Base-by-base conservation (phyloP, 2,797 vertebrate species). In the Adrianichthys oophorus region DNA sequence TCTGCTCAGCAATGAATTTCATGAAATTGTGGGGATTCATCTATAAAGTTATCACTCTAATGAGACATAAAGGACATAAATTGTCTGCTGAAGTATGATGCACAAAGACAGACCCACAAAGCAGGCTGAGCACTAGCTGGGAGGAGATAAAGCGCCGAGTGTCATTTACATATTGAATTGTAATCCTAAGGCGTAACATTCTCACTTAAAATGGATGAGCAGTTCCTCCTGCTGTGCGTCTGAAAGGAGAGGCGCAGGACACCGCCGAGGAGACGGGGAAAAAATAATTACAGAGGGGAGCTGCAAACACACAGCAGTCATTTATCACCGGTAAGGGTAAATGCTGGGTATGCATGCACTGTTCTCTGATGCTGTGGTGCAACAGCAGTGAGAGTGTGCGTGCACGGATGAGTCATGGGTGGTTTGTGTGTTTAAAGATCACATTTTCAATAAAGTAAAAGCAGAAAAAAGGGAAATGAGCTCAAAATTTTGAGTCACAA, bases 121-220 rank as follows among this genome's bases (percentile, higher is more conserved):
- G 89, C 75, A 76, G 77, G 74, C 51, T 57, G 83, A 87, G 78
- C 81, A 78, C 68, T 81, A 70, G 72, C 81, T 79, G 79, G 68
- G 64, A 61, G 74, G 66, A 58, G 83, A 79, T 79, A 78, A 80
- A 78, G 77, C 75, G 90, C 85, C 84, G 83, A 83, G 78, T 83
- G 89, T 86, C 85, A 86, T 89, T 90, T 91, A 92, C 89, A 89
- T 88, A 85, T 88, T 86, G 80, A 67, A 67, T 68, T 69, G 77
- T 88, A 88, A 91, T 91, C 88, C 89, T 80, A 68, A 66, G 79
- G 83, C 78, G 89, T 90, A 79, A 76, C 81, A 87, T 89, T 91
- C 85, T 87, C 72, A 74, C 74, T 89, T 83, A 79, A 69, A 83
- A 78, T 71, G 83, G 86, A 84, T 89, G 77, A 86, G 79, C 73